Evolutionary conservation across 2,888 invertebrate genomes (phyloP), one percentile per base, ranked within the genome.

Genomic region (Aphidius colemani): DNA sequence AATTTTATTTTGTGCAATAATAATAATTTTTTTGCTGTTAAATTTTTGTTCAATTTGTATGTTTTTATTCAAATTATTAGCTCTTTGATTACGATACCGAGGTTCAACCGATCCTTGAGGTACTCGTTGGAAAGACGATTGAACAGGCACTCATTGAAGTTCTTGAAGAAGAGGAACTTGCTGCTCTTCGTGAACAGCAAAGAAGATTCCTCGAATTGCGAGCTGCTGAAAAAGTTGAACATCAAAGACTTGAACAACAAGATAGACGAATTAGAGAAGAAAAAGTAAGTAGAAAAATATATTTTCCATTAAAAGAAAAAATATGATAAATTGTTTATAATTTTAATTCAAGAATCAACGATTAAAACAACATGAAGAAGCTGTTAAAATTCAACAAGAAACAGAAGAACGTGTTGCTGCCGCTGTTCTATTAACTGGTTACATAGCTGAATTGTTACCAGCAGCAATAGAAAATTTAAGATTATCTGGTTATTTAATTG

Each of bases 41-140:
- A 18, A 18, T 18, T 18, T 2, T 18, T 18, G 13, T 18, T 18
- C 2, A 18, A 18, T 18, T 18, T 18, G 13, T 18, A 18, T 18
- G 13, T 18, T 18, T 18, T 18, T 50, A 53, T 18, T 48, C 49
- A n/a, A 18, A 66, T 13, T 53, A 70, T 71, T 67, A 90, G 92
- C 84, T 97, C 63, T 96, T 95, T 84, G 93, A 96, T 85, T 97
- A 95, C 84, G 95, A 96, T 82, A 84, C 89, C 76, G 96, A 96
- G 83, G 95, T 96, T 61, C 90, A 92, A 80, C 95, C 96, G 2
- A 90, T 96, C 69, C 85, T 96, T 68, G 95, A 96, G 82, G 90
- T 92, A 58, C 85, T 97, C 67, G 92, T 96, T 53, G 95, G 95
- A 60, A 93, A 94, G 83, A 93, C 94, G 66, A 86, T 95, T 66